Evolutionary conservation across 2,888 invertebrate genomes (phyloP), one percentile per base, ranked within the genome.

Genomic region (Heterodera filipjevi): DNA sequence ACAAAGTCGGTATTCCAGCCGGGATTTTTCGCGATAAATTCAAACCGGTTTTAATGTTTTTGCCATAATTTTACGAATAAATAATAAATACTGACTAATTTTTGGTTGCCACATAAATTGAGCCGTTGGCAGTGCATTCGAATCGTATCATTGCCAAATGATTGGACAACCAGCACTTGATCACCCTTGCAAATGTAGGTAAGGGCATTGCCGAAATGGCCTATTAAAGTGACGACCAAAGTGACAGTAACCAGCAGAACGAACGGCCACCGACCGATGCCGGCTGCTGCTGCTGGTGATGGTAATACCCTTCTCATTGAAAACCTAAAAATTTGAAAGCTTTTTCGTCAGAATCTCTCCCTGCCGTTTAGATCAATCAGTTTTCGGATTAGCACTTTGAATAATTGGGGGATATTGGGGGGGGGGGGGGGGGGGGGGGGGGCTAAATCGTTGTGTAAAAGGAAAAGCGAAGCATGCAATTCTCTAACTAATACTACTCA

Each of bases 91-190:
- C 82, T 64, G 71, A 87, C 87, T 83, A 88, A 77, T 66, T 83
- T 82, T 44, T 87, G 83, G 74, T 85, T 85, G 14, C 88, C 88
- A 72, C 88, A 88, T 12, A 88, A 79, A 71, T 89, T 85, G n/a
- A 89, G 76, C 46, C 82, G 79, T 78, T 89, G 88, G 80, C 88
- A 88, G 78, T 88, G 88, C 88, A 88, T 88, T 77, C 88, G 83
- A 70, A 88, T 88, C 8, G 88, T 88, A 77, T 88, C 88, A 80
- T 88, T 88, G n/a, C 88, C 88, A 76, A 88, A 88, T 86, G 32
- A 88, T 86, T 10, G 89, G 27, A 77, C 71, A 35, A 77, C 33
- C 44, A 71, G 44, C 16, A 72, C 76, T 49, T 83, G 83, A 46
- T 85, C 82, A 49, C 85, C 85, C 66, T 83, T 84, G 46, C 83